Evolutionary conservation across 2,797 vertebrate genomes (phyloP).

Genomic region (Phataginus tricuspis): DNA sequence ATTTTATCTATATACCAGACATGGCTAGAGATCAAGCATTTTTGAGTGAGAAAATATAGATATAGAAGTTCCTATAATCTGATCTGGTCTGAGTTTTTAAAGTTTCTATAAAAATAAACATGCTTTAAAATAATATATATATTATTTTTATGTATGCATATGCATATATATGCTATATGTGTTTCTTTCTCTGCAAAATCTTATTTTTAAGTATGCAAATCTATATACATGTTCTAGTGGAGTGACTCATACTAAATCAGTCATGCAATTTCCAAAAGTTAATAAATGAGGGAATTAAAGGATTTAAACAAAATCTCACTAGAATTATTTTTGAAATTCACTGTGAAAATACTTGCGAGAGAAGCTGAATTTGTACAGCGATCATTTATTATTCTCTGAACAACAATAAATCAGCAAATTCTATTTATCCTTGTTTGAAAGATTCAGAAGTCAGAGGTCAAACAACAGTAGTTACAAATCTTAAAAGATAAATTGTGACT

Average conservation of each 20-base stretch:
- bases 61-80: neutral
- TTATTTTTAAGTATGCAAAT: neutral
- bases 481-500: neutral
- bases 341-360: neutral
- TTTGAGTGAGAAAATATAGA: neutral
- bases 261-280: neutral
- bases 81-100: neutral
- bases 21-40: neutral
- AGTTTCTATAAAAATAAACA: neutral
- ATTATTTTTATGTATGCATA: no score
- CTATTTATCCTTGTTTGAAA: neutral
- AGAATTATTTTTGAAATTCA: neutral
- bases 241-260: neutral
- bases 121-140: neutral
- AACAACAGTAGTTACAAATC: neutral
- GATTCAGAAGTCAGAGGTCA: neutral
- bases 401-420: neutral
- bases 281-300: neutral
- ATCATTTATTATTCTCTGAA: neutral
- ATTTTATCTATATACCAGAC: neutral
- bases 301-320: neutral
- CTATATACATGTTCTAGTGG: rapidly evolving
- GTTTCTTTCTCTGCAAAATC: neutral
- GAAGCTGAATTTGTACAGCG: neutral
- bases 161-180: neutral